phyloP scores from a whole-genome alignment of 1,140 invertebrate genomes.

The Vanessa atalanta region DNA sequence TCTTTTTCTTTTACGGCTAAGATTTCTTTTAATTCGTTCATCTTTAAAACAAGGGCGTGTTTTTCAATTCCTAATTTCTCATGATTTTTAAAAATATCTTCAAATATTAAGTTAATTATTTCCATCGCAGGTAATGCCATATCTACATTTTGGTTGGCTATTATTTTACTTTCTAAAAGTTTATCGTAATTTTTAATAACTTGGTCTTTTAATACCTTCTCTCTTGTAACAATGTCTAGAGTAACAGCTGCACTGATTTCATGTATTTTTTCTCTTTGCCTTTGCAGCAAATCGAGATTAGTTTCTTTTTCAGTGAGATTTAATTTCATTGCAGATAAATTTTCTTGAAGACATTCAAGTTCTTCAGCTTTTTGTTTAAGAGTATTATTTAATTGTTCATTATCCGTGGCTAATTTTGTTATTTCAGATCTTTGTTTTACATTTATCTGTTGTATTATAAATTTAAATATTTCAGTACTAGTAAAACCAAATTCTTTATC shows the following conservation, averaged over 20 bases:
- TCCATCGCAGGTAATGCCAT: slow-evolving; percentile 38
- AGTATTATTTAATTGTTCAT: slow-evolving; percentile 45
- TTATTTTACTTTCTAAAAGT: slow-evolving; percentile 47
- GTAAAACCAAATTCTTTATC: slow-evolving; percentile 56
- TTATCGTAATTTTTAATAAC: slow-evolving; percentile 47
- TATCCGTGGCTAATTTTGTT: slow-evolving; percentile 44
- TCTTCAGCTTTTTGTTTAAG: slow-evolving; percentile 45
- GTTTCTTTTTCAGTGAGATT: slow-evolving; percentile 58
- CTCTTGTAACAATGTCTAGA: slow-evolving; percentile 59
- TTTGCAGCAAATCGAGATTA: slow-evolving; percentile 55
- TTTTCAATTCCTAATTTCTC: slow-evolving; percentile 37
- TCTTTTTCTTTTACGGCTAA: slow-evolving; percentile 53
- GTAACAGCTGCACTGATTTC: slow-evolving; percentile 68
- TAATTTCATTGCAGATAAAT: slow-evolving; percentile 48
- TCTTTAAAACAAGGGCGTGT: slow-evolving; percentile 43
- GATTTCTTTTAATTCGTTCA: slow-evolving; percentile 41
- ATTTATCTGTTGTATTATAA: slow-evolving; percentile 42
- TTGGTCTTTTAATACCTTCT: slow-evolving; percentile 50
- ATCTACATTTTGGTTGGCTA: slow-evolving; percentile 51
- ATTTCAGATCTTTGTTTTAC: slow-evolving; percentile 42
- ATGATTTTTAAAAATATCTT: slow-evolving; percentile 37
- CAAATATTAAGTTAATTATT: slow-evolving; percentile 49
- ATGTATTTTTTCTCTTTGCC: slow-evolving; percentile 62
- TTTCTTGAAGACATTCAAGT: slow-evolving; percentile 42
- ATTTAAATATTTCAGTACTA: slow-evolving; percentile 49